Conservation (phyloP, 64 coral and sea anemone genomes). For the Pocillopora verrucosa region DNA sequence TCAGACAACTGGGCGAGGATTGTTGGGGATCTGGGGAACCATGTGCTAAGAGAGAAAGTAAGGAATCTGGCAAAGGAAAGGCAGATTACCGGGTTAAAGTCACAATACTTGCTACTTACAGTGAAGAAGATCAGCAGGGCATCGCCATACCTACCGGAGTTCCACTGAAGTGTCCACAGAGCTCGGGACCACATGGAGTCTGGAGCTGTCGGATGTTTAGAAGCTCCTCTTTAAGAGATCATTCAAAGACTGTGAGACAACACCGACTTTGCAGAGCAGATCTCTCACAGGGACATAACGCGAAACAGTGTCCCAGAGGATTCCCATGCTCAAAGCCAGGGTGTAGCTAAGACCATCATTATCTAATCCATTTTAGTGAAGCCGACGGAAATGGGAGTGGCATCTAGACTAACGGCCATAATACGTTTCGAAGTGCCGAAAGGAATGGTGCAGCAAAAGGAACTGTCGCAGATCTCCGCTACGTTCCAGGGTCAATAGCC, state of each 20-base stretch:
- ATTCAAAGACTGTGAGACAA: conserved; percentile 33
- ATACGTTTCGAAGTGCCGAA: not conserved
- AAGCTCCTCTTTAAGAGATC: conserved; percentile 33
- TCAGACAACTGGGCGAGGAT: too few relatives aligned
- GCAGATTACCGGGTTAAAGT: conserved; percentile 14
- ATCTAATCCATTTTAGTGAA: conserved; percentile 50
- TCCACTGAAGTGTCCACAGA: conserved; percentile 1
- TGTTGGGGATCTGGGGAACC: too few relatives aligned
- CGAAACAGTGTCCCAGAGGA: conserved; percentile 46
- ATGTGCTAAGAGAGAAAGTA: not conserved
- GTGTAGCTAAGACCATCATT: not conserved
- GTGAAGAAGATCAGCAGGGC: not conserved
- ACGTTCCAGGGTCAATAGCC: not conserved
- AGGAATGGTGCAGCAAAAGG: not conserved
- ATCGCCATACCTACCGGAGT: too few relatives aligned
- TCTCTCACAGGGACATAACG: conserved; percentile 49
- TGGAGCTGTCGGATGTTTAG: not conserved
- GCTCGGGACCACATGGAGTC: conserved; percentile 34
- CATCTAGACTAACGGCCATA: not conserved
- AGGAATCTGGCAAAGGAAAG: conserved; percentile 5
- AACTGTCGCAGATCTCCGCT: not conserved
- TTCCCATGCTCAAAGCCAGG: not conserved
- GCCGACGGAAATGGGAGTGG: not conserved
- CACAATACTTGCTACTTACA: conserved; percentile 56
- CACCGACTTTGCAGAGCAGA: not conserved